Percentiles rank a stretch among this genome's conserved stretches.
Conservation (phyloP, 2,113 vertebrate species). For the Phycodurus eques region DNA sequence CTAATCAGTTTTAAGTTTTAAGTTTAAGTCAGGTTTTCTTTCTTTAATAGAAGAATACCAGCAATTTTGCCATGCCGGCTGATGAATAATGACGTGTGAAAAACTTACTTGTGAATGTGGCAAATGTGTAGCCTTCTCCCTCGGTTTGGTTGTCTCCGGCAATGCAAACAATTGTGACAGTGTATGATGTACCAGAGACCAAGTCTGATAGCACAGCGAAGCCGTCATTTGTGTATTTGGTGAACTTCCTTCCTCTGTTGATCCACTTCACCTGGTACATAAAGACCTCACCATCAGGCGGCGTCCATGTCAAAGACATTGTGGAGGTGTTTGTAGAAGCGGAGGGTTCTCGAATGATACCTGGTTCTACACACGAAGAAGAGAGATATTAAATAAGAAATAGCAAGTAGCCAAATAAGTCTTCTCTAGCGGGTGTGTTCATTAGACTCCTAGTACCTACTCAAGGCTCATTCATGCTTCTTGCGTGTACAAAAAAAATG, state of each 20-base stretch:
- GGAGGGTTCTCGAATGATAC: background rate
- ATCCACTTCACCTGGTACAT: constrained; percentile 23
- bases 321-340: constrained; percentile 5
- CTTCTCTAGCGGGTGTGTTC: background rate
- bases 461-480: too few relatives aligned
- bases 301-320: constrained; percentile 26
- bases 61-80: background rate
- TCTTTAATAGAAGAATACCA: background rate
- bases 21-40: background rate
- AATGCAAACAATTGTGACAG: constrained; percentile 15
- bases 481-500: too few relatives aligned
- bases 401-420: background rate
- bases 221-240: accelerated
- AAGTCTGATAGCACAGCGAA: constrained; percentile 18
- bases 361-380: constrained; percentile 16
- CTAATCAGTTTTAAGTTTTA: too few relatives aligned
- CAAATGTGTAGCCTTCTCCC: background rate
- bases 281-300: constrained; percentile 18
- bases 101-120: constrained; percentile 19
- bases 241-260: background rate
- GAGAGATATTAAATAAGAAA: background rate
- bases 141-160: constrained; percentile 15
- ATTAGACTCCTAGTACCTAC: background rate
- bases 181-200: constrained; percentile 28
- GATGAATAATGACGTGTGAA: background rate